phyloP scores from a whole-genome alignment of 92 coral and sea anemone genomes.

The Isaurus tuberculatus region DNA sequence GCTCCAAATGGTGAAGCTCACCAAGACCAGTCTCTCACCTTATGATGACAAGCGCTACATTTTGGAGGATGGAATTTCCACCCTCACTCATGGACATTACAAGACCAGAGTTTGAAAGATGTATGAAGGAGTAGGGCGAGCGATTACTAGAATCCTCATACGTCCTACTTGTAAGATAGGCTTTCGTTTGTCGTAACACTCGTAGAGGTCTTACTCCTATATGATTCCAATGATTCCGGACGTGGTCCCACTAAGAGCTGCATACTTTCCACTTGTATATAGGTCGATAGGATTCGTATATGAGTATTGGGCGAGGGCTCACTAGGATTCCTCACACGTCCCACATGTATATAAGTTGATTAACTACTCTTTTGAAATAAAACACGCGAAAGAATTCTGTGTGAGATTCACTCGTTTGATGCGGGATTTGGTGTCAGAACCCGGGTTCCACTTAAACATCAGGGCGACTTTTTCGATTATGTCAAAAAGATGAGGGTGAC shows the following conservation, averaged over 20 bases:
- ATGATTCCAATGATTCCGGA: too few species aligned
- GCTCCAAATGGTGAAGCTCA: not conserved
- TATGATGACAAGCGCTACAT: not conserved
- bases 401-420: not conserved
- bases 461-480: too few species aligned
- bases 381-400: conserved; percentile 2
- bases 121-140: too few species aligned
- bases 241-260: not conserved
- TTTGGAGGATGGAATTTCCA: not conserved
- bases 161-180: too few species aligned
- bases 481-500: too few species aligned
- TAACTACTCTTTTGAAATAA: conserved; percentile 36
- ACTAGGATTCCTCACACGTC: conserved; percentile 38
- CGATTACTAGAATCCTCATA: too few species aligned
- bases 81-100: not conserved
- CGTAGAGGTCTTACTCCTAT: too few species aligned
- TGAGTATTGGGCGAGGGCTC: conserved; percentile 34
- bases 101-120: too few species aligned
- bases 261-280: conserved; percentile 2
- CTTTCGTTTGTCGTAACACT: too few species aligned
- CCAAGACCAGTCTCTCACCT: not conserved
- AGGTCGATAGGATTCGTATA: not conserved
- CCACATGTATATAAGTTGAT: conserved; percentile 36
- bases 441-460: too few species aligned
- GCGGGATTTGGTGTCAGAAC: too few species aligned